Evolutionary conservation across 2,797 vertebrate species (phyloP), one percentile per base, ranked within the genome.

Genomic region (Halcyon chelicuti): DNA sequence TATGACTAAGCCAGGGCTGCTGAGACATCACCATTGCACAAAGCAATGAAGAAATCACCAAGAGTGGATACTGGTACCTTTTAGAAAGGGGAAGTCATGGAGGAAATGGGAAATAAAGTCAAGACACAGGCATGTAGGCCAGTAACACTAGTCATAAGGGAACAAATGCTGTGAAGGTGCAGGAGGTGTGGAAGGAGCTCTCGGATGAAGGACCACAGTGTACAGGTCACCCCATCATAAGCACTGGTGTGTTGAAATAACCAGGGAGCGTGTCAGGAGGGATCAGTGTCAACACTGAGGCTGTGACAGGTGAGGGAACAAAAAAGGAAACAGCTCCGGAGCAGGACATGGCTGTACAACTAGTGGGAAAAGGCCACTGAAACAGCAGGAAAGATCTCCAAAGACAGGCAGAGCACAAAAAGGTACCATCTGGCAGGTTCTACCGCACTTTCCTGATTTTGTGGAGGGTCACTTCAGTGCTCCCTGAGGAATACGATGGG

Each of bases 1-100:
- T 46, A 37, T 92, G 77, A 96, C 62, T 63, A 86, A 93, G 31
- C 20, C 66, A 84, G 14, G 31, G 67, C 55, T 78, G 26, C 82
- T 93, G 88, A 85, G 73, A 66, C 73, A 84, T 81, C 40, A 42
- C 21, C 26, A 60, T 82, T 96, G 73, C 92, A 92, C 35, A 92
- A 88, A 90, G 40, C 17, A 37, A 81, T 93, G 70, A 93, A 86
- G 91, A 96, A 90, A 96, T 88, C 66, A 17, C 61, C 62, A 52
- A 18, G 9, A 76, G 58, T 3, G 17, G n/a, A n/a, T 42, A 66
- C 35, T 75, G n/a, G 31, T 6, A 47, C 16, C 26, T 70, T 88
- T 75, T 44, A 86, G 55, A 73, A 88, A 88, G 60, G 18, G 73
- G 92, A 95, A 95, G 46, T 37, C 42, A 29, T 26, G 42, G 76